Evolutionary conservation across 2,113 vertebrate genomes (phyloP), one percentile per base, ranked within the genome.

Genomic region (Sorex fumeus): DNA sequence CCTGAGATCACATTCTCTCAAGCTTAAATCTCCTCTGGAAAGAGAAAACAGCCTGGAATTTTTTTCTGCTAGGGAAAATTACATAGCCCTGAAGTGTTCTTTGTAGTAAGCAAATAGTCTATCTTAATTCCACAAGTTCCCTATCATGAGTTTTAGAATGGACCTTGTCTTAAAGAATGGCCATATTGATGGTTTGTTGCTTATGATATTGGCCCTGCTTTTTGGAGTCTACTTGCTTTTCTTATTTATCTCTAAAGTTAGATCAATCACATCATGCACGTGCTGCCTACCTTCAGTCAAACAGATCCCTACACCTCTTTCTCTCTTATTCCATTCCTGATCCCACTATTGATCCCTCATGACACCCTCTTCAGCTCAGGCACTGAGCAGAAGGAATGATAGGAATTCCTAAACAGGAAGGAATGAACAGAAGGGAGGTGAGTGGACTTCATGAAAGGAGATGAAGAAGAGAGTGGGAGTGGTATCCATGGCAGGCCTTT

Each of bases 1-100:
- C 36, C 30, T 77, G 43, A 30, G 34, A 32, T 19, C 25, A 64
- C 32, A 25, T 91, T 89, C 47, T 86, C 19, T 30, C 50, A 32
- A n/a, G 21, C n/a, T 84, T 80, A 43, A 11, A 67, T 40, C 27
- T 60, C 74, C 69, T 69, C 30, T 80, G 77, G 71, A 84, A 84
- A 89, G 28, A 87, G 67, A 43, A 88, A 70, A 88, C 9, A 83
- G 13, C 28, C 9, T 71, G 64, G 53, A 34, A 69, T 62, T 67
- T 3, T 30, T 78, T 81, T 6, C 80, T n/a, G 8, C 40, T 40
- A 30, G 25, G 47, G 62, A 80, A 18, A 67, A n/a, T 86, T 34
- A 28, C 6, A 32, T 36, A 34, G 72, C 18, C 57, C n/a, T 67
- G 45, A 84, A 72, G 60, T 70, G 60, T 3, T 82, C 66, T 43